phyloP scores from a whole-genome alignment of 2,888 invertebrate species.

The Cyaniris semiargus region DNA sequence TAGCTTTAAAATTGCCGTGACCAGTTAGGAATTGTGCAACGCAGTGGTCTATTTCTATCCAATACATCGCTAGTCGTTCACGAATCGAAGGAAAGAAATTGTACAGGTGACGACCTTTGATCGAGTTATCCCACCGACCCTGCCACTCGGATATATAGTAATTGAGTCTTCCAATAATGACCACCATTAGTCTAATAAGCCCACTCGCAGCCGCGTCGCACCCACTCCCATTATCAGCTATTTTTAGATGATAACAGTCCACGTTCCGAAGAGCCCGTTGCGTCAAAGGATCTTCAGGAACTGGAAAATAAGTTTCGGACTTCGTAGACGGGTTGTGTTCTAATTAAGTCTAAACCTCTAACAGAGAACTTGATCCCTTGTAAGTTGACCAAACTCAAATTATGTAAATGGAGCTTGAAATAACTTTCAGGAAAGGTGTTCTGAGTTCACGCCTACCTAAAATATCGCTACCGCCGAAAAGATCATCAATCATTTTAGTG shows the following conservation, averaged over 20 bases:
- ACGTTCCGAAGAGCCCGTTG: neutral
- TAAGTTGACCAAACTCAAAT: neutral
- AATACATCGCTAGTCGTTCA: too few species aligned
- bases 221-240: conserved; percentile 11
- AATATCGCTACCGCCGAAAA: neutral
- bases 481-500: neutral
- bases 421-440: neutral
- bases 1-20: too few species aligned
- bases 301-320: neutral
- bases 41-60: too few species aligned
- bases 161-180: conserved; percentile 7
- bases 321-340: neutral
- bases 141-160: too few species aligned
- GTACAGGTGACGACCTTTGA: too few species aligned
- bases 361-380: neutral
- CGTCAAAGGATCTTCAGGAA: neutral
- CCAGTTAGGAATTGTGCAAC: too few species aligned
- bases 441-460: neutral
- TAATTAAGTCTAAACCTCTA: neutral
- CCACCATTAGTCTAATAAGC: conserved; percentile 10
- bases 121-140: too few species aligned
- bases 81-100: too few species aligned
- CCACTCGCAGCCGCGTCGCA: neutral
- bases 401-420: neutral
- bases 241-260: conserved; percentile 18